Evolutionary conservation across 2,113 vertebrate genomes (phyloP), one percentile per base, ranked within the genome.

Genomic region (Triplophysa tibetana): DNA sequence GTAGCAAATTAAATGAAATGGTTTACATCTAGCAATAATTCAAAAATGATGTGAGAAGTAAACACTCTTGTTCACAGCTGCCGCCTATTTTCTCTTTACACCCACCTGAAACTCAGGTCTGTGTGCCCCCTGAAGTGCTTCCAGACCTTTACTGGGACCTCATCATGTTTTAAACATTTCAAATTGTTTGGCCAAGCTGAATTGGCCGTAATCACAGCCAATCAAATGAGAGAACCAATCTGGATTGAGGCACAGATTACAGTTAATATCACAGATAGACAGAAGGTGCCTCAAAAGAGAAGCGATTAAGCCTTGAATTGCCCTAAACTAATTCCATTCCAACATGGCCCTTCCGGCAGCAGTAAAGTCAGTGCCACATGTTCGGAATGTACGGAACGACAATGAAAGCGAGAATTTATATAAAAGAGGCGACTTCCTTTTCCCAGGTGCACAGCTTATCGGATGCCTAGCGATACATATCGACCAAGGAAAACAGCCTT

Each of bases 111-210:
- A 67, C 86, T 83, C 83, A 84, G 81, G 79, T 79, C 66, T 78
- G 66, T 66, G 76, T 73, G 84, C 85, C 80, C 74, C 84, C 84
- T 83, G 85, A 90, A 92, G 87, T 90, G 87, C 70, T 93, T 93
- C 92, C 92, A 92, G 91, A 89, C 87, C 50, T 54, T 73, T 26
- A 83, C 86, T 80, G 78, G 81, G 86, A 82, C 84, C 69, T 83
- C 80, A 84, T 69, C 24, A 45, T n/a, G 38, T 60, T 80, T 72
- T 65, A 82, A 83, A 73, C 70, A 45, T 78, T 83, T 85, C 60
- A 75, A 62, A 85, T 82, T 70, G 73, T 74, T 81, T 69, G 48
- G 52, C 75, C 45, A 62, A 62, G 29, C 21, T 76, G 81, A 65
- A 61, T 79, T 62, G 82, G 84, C 74, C 76, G 62, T 80, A 85